These are phyloP conservation scores for Catamblyrhynchus diadema DNA, from an alignment of 2,797 vertebrate species.

Conservation along the genomic window DNA sequence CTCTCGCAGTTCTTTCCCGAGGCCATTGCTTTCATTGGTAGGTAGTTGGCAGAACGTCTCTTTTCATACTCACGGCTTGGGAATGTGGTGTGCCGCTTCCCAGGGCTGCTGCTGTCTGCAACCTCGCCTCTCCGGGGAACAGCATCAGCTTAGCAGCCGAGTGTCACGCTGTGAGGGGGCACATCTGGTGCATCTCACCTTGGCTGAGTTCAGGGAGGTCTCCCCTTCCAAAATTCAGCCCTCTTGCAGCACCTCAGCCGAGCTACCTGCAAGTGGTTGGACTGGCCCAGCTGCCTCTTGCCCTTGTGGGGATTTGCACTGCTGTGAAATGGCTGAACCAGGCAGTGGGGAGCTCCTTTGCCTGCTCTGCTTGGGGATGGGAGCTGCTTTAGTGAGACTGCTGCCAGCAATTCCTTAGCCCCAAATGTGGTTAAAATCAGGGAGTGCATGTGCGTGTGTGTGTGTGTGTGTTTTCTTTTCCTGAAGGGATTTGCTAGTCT, in stretches of 20 bases:
- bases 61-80: neutral
- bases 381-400: neutral
- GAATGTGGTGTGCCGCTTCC: slow-evolving; percentile 37
- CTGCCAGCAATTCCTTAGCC: neutral
- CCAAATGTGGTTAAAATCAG: neutral
- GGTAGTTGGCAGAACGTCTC: slow-evolving; percentile 69
- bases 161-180: neutral
- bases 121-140: neutral
- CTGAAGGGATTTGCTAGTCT: neutral
- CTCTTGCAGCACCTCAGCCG: neutral
- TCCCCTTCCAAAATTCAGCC: neutral
- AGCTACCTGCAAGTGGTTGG: neutral
- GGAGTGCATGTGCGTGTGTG: accelerated
- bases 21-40: slow-evolving; percentile 98
- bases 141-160: neutral
- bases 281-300: accelerated
- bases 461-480: neutral
- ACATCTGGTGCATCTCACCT: neutral
- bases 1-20: slow-evolving; percentile 98
- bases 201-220: neutral
- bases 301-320: neutral
- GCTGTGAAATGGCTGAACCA: neutral
- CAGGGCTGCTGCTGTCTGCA: neutral
- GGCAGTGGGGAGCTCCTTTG: neutral
- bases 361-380: neutral